Percentiles rank a stretch among this genome's conserved stretches.
phyloP scores from a whole-genome alignment of 92 coral and sea anemone genomes.

The Bergia puertoricense region DNA sequence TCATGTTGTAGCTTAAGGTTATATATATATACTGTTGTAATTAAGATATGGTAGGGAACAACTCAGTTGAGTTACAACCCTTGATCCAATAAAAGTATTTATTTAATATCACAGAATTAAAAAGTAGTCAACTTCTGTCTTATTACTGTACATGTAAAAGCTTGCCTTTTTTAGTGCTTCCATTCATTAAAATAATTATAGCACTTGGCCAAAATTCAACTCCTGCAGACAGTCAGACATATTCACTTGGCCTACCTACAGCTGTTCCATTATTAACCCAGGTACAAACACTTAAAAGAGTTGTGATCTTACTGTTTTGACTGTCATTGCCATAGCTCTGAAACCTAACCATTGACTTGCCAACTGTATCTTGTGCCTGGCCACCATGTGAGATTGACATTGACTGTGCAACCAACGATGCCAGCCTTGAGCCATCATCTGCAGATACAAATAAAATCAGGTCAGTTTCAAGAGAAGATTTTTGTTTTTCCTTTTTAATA shows the following conservation, averaged over 20 bases:
- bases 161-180: too few species aligned
- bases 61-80: too few species aligned
- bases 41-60: too few species aligned
- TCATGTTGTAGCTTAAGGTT: too few species aligned
- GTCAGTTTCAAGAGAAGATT: neutral
- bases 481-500: too few species aligned
- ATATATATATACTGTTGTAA: too few species aligned
- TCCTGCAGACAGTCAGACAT: neutral
- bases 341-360: slow-evolving; percentile 59
- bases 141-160: too few species aligned
- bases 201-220: too few species aligned
- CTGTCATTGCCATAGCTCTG: slow-evolving; percentile 66
- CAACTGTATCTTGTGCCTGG: slow-evolving; percentile 39
- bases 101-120: too few species aligned
- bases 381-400: slow-evolving; percentile 58
- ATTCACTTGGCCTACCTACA: neutral
- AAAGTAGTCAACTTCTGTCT: too few species aligned
- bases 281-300: neutral
- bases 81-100: too few species aligned
- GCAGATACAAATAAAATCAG: neutral
- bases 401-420: slow-evolving; percentile 80
- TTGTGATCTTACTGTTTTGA: slow-evolving; percentile 76
- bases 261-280: neutral
- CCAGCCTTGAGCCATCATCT: slow-evolving; percentile 69
- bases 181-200: too few species aligned